Percentiles rank a stretch among this genome's conserved stretches.
Conservation (phyloP, 2,888 invertebrate genomes). For the Leptinotarsa tumamoca region DNA sequence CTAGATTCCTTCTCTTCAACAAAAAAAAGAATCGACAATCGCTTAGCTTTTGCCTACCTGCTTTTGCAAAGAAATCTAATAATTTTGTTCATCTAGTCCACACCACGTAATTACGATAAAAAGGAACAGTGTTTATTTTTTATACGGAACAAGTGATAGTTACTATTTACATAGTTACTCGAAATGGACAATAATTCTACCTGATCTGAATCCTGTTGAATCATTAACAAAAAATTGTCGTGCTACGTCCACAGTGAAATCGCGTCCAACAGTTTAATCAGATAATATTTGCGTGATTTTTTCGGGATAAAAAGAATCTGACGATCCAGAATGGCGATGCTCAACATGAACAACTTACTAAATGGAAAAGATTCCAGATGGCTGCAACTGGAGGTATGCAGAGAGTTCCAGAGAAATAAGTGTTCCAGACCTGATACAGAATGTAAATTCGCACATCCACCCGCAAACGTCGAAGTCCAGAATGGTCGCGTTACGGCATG, state of each 20-base stretch:
- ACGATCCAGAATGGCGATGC: conserved; percentile 79
- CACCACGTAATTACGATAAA: conserved; percentile 35
- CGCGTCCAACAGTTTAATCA: conserved; percentile 53
- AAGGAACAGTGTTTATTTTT: conserved; percentile 56
- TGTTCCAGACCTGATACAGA: conserved; percentile 99
- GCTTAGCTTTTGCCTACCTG: conserved; percentile 66
- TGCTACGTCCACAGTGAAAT: conserved; percentile 52
- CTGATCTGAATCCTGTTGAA: conserved; percentile 54
- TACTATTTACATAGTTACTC: conserved; percentile 43
- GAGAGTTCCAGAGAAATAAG: conserved; percentile 99
- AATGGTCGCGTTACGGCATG: conserved; percentile 99
- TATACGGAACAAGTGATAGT: conserved; percentile 46
- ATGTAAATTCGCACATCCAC: conserved; percentile 99
- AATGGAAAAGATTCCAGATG: conserved; percentile 99
- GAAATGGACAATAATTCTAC: conserved; percentile 64
- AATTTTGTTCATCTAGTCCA: conserved; percentile 48
- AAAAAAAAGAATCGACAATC: conserved; percentile 57
- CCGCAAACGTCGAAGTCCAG: conserved; percentile 99
- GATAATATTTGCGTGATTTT: conserved; percentile 37
- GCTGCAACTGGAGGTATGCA: conserved; percentile 99
- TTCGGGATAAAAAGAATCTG: conserved; percentile 29
- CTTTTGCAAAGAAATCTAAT: conserved; percentile 58
- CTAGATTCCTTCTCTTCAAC: conserved; percentile 58
- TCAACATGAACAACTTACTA: conserved; percentile 95
- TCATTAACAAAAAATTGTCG: conserved; percentile 39